Evolutionary conservation across 1,140 invertebrate genomes (phyloP), one percentile per base, ranked within the genome.

Genomic region (Nixonia krombeini): DNA sequence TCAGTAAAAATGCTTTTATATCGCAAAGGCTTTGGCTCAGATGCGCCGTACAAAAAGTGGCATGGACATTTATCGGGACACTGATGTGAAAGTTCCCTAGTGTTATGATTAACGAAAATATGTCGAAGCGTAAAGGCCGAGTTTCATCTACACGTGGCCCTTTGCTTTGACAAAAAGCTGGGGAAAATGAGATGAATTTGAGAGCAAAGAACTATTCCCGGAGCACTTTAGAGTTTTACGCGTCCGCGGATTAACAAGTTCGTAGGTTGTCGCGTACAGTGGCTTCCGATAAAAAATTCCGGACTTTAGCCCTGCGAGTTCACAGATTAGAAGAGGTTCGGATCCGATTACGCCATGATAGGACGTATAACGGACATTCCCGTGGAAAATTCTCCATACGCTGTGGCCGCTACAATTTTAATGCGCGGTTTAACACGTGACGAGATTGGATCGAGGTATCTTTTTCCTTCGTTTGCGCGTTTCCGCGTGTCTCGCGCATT

Each of bases 371-470:
- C 25, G 26, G 26, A 51, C 9, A 5, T 31, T 38, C 23, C 9
- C 26, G 18, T 16, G 18, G 9, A 18, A 15, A 25, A 17, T 65
- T 67, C 49, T 45, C 25, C 41, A 29, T 33, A n/a, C n/a, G 35
- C 12, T 8, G 12, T n/a, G 5, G 52, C 35, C 44, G 42, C 53
- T 55, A 10, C 38, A 25, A 59, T 59, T 59, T 67, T 59, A 67
- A 67, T 55, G 31, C 50, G 49, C 52, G 52, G 50, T 50, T 55
- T 55, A 66, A 55, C 50, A 50, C 37, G 38, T 16, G 38, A 50
- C 31, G 31, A 59, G 52, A 66, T 59, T 66, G 50, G 18, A 59
- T 58, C 58, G n/a, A 37, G 63, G 23, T 51, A 40, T 55, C 51
- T 50, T 59, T 61, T 51, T 29, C 33, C 23, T 33, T 37, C 15